phyloP scores from a whole-genome alignment of 2,888 invertebrate species.

The Drosophila prolongata region DNA sequence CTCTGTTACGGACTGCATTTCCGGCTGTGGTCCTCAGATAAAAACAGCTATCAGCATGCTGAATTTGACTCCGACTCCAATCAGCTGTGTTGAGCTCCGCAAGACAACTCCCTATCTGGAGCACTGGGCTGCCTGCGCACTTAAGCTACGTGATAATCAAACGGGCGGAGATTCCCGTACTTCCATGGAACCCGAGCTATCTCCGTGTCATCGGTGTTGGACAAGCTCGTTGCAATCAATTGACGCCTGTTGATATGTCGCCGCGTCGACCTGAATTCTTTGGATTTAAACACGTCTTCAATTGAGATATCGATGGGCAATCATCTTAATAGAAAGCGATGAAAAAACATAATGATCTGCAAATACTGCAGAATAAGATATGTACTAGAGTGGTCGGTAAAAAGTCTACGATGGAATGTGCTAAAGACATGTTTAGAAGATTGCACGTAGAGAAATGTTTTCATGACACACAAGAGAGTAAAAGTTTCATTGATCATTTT shows the following conservation, averaged over 20 bases:
- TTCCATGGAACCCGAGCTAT: slow-evolving; percentile 6
- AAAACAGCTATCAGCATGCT: neutral
- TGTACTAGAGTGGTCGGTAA: neutral
- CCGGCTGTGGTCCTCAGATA: slow-evolving; percentile 10
- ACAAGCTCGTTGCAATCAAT: slow-evolving; percentile 13
- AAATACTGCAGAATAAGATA: neutral
- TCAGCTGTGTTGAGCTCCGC: neutral
- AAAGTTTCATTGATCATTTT: slow-evolving; percentile 1
- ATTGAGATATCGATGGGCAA: neutral
- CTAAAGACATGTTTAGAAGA: neutral
- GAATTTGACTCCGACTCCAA: neutral
- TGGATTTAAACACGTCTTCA: slow-evolving; percentile 10
- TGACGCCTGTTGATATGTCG: neutral
- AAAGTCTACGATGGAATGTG: slow-evolving; percentile 1
- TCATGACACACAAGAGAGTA: neutral
- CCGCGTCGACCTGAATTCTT: slow-evolving; percentile 9
- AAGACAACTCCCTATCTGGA: slow-evolving; percentile 11
- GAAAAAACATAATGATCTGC: neutral
- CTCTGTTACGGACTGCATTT: slow-evolving; percentile 6
- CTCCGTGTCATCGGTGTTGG: slow-evolving; percentile 20
- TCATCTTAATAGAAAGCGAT: neutral
- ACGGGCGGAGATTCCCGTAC: neutral
- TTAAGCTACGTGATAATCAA: slow-evolving; percentile 23
- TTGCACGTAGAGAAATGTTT: neutral
- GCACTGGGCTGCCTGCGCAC: slow-evolving; percentile 1